A percentile compares a stretch with the other conserved stretches of the same genome.
These are phyloP conservation scores for Menidia beryllina DNA, from an alignment of 2,113 vertebrate species.

Conservation along the genomic window DNA sequence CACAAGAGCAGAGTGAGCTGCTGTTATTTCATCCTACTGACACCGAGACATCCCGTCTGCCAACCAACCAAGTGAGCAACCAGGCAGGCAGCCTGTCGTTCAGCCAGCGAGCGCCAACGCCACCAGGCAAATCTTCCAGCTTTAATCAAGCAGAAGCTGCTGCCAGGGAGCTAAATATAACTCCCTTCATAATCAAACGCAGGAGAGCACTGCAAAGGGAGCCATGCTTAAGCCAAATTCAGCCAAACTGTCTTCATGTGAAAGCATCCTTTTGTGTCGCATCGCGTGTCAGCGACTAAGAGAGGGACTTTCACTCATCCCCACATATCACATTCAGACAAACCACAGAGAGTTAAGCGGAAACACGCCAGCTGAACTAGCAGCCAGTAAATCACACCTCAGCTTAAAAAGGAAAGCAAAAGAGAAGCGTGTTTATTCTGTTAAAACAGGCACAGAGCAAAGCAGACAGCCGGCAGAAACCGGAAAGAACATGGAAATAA, in stretches of 20 bases:
- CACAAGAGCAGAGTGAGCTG: background rate
- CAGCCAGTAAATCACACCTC: background rate
- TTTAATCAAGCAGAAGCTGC: slow-evolving; percentile 66
- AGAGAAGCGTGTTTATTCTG: background rate
- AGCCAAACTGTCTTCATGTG: no score
- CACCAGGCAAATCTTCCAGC: slow-evolving; percentile 47
- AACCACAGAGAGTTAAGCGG: background rate
- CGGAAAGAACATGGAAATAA: background rate
- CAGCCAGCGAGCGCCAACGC: slow-evolving; percentile 28
- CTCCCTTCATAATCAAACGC: slow-evolving; percentile 49
- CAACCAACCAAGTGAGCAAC: slow-evolving; percentile 10
- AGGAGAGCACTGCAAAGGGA: slow-evolving; percentile 22
- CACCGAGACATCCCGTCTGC: background rate
- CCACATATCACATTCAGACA: background rate
- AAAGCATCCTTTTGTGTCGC: no score
- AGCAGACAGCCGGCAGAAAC: background rate
- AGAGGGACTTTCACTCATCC: background rate
- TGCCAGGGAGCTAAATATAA: slow-evolving; percentile 61
- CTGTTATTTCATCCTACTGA: slow-evolving; percentile 18
- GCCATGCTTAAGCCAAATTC: no score
- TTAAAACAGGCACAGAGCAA: background rate
- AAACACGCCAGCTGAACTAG: background rate
- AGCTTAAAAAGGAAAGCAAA: background rate
- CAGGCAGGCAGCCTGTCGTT: slow-evolving; percentile 13
- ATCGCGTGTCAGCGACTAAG: no score